Evolutionary conservation across 2,797 vertebrate species (phyloP), one percentile per base, ranked within the genome.

Genomic region (Pseudopleuronectes americanus): DNA sequence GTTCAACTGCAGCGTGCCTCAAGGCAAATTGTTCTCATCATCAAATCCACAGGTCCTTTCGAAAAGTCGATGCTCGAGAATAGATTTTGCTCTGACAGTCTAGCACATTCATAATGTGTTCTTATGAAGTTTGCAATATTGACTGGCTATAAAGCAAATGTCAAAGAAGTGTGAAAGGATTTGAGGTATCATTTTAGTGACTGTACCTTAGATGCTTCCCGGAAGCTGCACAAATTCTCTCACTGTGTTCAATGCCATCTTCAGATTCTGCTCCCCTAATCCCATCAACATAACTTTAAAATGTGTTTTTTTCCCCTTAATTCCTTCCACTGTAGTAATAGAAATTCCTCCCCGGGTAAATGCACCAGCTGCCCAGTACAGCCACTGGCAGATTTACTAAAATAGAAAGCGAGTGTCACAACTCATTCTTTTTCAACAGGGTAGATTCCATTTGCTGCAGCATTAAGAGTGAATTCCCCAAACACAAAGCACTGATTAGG

Each of bases 11-110:
- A 55, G 67, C 69, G 55, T 90, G 85, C 68, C 73, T 77, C 57
- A 28, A 49, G 68, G 80, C 71, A 79, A 84, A 87, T 87, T 87
- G 74, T 64, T 85, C 64, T 77, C 53, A 87, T 89, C 83, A 84
- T 64, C n/a, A 16, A 66, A 57, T 79, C 65, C 63, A 60, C 66
- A 66, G 75, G 73, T 78, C 54, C 47, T 56, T 70, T 21, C 33
- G 17, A 70, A 60, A 74, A 68, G 72, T 23, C 14, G 7, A 26
- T 72, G 47, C 55, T 36, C 36, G 31, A 33, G 45, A 68, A 66
- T 57, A 51, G 73, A 74, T 79, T 57, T 58, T 22, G 43, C 26
- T 74, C 33, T 28, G 74, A 64, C 57, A 53, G 62, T 60, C 16
- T 45, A 1, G 6, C 68, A 58, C 54, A 22, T n/a, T 71, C 33